Percentiles rank a stretch among this genome's conserved stretches.
Conservation (phyloP, 2,113 vertebrate species). For the Microtus oregoni region DNA sequence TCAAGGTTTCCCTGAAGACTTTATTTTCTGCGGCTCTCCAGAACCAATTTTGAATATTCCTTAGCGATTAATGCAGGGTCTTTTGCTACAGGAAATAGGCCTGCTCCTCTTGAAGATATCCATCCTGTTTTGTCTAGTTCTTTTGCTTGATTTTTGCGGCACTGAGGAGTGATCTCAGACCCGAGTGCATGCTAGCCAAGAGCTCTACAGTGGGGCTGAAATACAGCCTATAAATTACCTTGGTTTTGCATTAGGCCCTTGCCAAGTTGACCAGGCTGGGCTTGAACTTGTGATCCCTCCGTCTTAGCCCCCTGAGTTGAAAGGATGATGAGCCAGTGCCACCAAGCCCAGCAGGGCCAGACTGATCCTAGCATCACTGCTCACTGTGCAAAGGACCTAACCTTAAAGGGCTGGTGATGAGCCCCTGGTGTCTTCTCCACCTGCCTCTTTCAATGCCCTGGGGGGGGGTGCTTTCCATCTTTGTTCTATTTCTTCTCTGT, state of each 20-base stretch:
- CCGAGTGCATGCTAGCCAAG: background rate
- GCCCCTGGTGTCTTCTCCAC: background rate
- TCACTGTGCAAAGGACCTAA: background rate
- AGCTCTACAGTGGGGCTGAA: background rate
- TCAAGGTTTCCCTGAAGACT: constrained; percentile 7
- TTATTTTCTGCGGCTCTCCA: background rate
- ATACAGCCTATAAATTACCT: too few relatives aligned
- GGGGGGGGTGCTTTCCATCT: background rate
- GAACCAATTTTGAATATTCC: background rate
- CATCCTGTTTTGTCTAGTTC: background rate
- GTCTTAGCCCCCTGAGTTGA: background rate
- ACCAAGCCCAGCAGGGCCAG: background rate
- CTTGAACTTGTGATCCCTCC: background rate
- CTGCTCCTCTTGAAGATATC: background rate
- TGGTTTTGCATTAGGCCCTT: background rate
- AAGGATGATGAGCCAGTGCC: background rate
- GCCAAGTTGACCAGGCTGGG: too few relatives aligned
- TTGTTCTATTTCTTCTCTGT: background rate
- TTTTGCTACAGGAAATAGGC: background rate
- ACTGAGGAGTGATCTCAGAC: background rate
- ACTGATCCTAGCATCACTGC: background rate
- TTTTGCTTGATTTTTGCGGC: background rate
- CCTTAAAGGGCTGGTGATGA: background rate
- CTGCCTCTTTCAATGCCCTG: too few relatives aligned
- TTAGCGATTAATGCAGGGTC: background rate